phyloP scores from a whole-genome alignment of 2,113 vertebrate species.

The Cinclus mexicanus region DNA sequence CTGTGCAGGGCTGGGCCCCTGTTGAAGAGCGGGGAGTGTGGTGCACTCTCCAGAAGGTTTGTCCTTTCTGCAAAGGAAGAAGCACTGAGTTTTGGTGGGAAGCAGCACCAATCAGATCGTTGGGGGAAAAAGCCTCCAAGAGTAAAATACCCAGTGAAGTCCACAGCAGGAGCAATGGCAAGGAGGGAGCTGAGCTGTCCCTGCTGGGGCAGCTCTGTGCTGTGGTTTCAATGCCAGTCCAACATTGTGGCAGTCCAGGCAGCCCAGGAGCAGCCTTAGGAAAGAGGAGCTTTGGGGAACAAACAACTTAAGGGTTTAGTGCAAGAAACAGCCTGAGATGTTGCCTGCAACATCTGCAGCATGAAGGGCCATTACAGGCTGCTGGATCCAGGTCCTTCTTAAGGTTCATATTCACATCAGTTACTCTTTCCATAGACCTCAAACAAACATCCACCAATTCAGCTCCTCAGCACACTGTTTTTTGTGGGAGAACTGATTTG shows the following conservation, averaged over 20 bases:
- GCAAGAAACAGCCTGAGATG: not conserved
- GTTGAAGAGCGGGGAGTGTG: too few species aligned
- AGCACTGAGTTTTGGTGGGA: rapidly evolving
- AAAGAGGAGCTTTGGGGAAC: not conserved
- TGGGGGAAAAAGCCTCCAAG: not conserved
- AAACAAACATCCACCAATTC: not conserved
- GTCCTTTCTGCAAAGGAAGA: not conserved
- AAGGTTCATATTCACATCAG: not conserved
- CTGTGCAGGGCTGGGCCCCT: too few species aligned
- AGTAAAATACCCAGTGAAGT: not conserved
- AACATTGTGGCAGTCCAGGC: too few species aligned
- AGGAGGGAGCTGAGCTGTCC: not conserved
- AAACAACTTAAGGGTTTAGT: not conserved
- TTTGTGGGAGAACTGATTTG: not conserved
- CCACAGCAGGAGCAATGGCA: not conserved
- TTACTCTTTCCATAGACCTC: not conserved
- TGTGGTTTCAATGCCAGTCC: not conserved
- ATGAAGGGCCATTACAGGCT: rapidly evolving
- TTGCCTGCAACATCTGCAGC: not conserved
- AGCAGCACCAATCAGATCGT: not conserved
- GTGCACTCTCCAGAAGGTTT: not conserved
- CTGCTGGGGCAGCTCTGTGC: not conserved
- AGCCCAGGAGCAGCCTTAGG: not conserved
- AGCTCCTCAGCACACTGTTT: not conserved
- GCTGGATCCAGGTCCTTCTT: not conserved